phyloP scores from a whole-genome alignment of 2,113 vertebrate genomes.

The Casuarius casuarius region DNA sequence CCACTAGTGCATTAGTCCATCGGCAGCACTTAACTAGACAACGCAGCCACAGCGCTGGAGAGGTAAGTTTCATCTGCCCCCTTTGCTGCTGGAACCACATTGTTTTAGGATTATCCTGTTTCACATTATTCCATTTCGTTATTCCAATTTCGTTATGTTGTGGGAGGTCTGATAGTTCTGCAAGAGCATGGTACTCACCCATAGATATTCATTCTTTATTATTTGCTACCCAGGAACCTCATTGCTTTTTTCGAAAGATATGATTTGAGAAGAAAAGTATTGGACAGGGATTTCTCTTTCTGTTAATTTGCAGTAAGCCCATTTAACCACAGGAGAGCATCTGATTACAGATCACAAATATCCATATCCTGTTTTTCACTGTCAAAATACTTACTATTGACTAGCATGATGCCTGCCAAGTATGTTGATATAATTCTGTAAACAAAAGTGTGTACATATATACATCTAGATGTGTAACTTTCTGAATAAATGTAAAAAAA shows the following conservation, averaged over 20 bases:
- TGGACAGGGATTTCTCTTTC: neutral
- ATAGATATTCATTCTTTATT: neutral
- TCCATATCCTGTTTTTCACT: neutral
- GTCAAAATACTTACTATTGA: neutral
- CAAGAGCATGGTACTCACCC: accelerated
- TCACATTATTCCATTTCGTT: accelerated
- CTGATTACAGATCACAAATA: neutral
- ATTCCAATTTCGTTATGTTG: neutral
- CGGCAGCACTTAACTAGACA: constrained; percentile 94
- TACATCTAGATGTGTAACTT: neutral
- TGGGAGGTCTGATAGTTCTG: neutral
- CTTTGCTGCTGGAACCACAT: accelerated
- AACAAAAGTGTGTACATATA: neutral
- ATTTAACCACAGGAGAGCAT: constrained; percentile 40
- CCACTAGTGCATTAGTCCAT: constrained; percentile 90
- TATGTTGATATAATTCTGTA: neutral
- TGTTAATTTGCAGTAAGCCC: neutral
- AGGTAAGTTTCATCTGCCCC: constrained; percentile 78
- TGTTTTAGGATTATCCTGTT: neutral
- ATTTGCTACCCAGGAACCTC: neutral
- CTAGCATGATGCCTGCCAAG: neutral
- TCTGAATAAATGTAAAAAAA: neutral
- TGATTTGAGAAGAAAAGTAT: neutral
- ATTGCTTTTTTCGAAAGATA: neutral
- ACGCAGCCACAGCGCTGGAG: constrained; percentile 96